Base-by-base conservation (phyloP, 2,113 vertebrate species). In the Anser cygnoides region DNA sequence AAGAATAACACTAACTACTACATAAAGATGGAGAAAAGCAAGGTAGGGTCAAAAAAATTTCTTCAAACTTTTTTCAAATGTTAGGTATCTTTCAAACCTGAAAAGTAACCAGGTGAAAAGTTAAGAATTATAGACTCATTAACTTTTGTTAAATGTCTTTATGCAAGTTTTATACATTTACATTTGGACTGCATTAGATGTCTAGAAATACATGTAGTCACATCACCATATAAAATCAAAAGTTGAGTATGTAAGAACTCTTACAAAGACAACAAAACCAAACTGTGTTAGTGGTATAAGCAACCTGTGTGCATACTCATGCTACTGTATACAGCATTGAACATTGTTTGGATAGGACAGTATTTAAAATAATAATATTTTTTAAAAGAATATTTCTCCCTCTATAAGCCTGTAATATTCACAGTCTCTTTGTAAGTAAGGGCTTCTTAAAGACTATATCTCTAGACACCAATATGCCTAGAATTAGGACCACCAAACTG, bases 281-380 rank as follows among this genome's bases (percentile, higher is more conserved):
- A 28, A n/a, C 8, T 54, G 84, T 77, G 7, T 39, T 67, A 63
- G 46, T 50, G 4, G 7, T 18, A 41, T 39, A 49, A 80, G 50
- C 19, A 65, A 33, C 0, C 6, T 0, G 1, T 6, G 0, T 22
- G 4, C 16, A 43, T 28, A 20, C 6, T 74, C 7, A 19, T 91
- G 10, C 3, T 62, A 13, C 46, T 62, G 5, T 20, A 49, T 22
- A 41, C 0, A 4, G 7, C 33, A 58, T 19, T 29, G 21, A 59
- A 8, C 4, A 54, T 55, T 62, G 35, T 75, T 76, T 76, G 68
- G 4, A 22, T 14, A 19, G 6, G 13, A 7, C 0, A 77, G 14
- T 58, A 80, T 9, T 65, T 20, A 77, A 77, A 77, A 67, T 33
- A 43, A 44, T 16, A 44, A 44, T 44, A 35, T 10, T 37, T 46